A percentile compares a stretch with the other conserved stretches of the same genome.
phyloP scores from a whole-genome alignment of 2,888 invertebrate genomes.

The Lottia gigantea region DNA sequence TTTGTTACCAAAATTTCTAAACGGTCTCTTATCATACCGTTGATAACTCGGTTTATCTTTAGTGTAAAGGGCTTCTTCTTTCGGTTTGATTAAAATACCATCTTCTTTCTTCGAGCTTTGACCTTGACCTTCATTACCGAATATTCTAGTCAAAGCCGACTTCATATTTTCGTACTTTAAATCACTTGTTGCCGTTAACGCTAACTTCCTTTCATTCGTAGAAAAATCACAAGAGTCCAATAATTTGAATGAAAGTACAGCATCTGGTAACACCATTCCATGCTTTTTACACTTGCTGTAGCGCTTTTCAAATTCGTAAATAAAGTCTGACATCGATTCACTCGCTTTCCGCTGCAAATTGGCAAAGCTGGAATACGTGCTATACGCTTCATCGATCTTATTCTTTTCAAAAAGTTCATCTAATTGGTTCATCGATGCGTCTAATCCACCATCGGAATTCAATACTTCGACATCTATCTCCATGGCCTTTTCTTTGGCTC shows the following conservation, averaged over 20 bases:
- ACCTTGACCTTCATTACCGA: constrained; percentile 16
- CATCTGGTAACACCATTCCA: constrained; percentile 3
- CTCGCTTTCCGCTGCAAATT: not conserved
- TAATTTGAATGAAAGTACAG: constrained; percentile 4
- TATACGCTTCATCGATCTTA: constrained; percentile 1
- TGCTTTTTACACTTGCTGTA: constrained; percentile 3
- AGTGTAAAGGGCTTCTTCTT: constrained; percentile 6
- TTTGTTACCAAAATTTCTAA: not conserved
- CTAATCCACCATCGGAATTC: constrained; percentile 5
- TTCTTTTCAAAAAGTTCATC: constrained; percentile 3
- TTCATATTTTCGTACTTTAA: constrained; percentile 23
- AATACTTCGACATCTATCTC: constrained; percentile 5
- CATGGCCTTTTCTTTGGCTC: constrained; percentile 5
- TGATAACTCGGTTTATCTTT: not conserved
- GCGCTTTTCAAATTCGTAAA: not conserved
- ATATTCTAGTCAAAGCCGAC: constrained; percentile 16
- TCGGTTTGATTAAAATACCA: not conserved
- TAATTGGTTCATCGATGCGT: not conserved
- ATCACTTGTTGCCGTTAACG: constrained; percentile 22
- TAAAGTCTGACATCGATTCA: not conserved
- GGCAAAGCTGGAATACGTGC: not conserved
- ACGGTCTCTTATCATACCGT: not conserved
- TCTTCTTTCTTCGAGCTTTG: constrained; percentile 9
- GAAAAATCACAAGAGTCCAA: constrained; percentile 20
- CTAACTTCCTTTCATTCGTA: constrained; percentile 17